Percentiles rank a stretch among this genome's conserved stretches.
Conservation (phyloP, 2,797 vertebrate species). For the Sphenodon punctatus region DNA sequence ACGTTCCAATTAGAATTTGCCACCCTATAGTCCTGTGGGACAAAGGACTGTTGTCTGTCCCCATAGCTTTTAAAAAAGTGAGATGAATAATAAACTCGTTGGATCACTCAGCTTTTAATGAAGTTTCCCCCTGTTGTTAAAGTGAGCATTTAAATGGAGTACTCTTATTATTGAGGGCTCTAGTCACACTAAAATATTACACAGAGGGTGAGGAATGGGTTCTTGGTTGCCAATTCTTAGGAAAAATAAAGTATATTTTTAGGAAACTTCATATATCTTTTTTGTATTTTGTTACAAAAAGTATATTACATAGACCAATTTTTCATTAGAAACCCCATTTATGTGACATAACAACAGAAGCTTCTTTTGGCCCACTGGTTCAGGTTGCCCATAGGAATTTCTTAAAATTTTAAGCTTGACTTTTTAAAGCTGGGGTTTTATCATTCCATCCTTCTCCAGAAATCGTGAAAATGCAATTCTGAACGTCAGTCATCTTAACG, state of each 20-base stretch:
- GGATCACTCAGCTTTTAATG: conserved; percentile 4
- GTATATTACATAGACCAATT: neutral
- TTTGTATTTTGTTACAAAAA: conserved; percentile 1
- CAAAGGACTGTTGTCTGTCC: neutral
- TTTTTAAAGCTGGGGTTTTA: too few species aligned
- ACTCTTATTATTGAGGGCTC: neutral
- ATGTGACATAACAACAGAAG: neutral
- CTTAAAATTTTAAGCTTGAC: too few species aligned
- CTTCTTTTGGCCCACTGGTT: neutral
- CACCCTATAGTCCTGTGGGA: conserved; percentile 30
- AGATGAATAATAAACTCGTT: neutral
- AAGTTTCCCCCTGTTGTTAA: neutral
- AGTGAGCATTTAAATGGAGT: fast-evolving
- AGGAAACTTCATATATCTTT: neutral
- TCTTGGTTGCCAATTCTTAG: neutral
- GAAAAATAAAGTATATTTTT: neutral
- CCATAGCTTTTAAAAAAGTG: neutral
- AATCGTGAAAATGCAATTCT: too few species aligned
- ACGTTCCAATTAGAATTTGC: conserved; percentile 66
- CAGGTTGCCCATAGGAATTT: neutral
- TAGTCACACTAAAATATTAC: neutral
- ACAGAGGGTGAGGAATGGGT: neutral
- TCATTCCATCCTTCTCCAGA: neutral
- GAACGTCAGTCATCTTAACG: too few species aligned
- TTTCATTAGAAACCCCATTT: neutral